Evolutionary conservation across 1,140 invertebrate genomes (phyloP).

Genomic region (Cydia strobilella): DNA sequence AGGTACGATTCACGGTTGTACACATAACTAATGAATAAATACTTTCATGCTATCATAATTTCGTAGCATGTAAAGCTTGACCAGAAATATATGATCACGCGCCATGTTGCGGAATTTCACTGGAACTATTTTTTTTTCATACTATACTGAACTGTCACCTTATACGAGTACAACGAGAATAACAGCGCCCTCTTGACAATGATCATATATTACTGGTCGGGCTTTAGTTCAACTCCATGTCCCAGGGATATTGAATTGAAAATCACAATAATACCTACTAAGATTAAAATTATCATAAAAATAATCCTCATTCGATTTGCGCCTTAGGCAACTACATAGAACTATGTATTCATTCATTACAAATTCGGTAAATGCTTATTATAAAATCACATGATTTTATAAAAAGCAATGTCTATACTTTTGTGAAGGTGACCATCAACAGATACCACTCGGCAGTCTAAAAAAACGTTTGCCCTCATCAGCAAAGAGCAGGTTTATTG

Average conservation of each 20-base stretch:
- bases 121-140: too few species aligned
- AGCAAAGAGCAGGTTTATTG: background rate
- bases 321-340: slow-evolving; percentile 7
- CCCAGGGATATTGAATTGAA: background rate
- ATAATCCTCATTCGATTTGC: background rate
- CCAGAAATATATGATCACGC: too few species aligned
- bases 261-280: background rate
- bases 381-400: background rate
- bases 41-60: background rate
- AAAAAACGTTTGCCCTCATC: background rate
- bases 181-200: too few species aligned
- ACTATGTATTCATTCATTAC: background rate
- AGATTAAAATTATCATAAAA: slow-evolving; percentile 17
- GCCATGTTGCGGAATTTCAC: too few species aligned
- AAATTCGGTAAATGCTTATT: background rate
- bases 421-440: background rate
- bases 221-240: background rate
- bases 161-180: too few species aligned
- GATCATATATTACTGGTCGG: too few species aligned
- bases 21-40: background rate
- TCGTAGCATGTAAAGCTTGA: background rate
- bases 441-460: background rate
- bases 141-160: too few species aligned
- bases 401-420: background rate
- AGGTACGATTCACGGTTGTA: background rate